Conservation (phyloP, 2,797 vertebrate genomes). For the Peromyscus melanophrys region DNA sequence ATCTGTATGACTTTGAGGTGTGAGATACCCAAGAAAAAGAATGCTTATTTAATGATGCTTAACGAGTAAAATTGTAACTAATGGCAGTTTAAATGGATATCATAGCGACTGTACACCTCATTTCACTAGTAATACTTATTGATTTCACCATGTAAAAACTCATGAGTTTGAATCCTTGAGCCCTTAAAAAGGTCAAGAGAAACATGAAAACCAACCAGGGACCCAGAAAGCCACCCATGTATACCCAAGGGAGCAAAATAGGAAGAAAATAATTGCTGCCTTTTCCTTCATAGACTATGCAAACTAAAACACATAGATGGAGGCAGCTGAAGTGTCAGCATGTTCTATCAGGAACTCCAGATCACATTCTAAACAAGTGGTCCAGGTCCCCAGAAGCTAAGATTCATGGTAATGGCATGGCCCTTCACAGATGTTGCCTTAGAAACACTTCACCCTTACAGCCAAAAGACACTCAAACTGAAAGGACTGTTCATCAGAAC, state of each 20-base stretch:
- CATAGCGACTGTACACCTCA: slow-evolving; percentile 20
- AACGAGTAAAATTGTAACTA: slow-evolving; percentile 75
- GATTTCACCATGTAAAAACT: slow-evolving; percentile 31
- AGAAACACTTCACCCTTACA: background rate
- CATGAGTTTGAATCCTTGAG: slow-evolving; percentile 72
- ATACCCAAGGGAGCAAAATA: background rate
- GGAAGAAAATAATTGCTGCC: background rate
- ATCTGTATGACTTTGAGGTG: slow-evolving; percentile 76
- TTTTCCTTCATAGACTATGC: background rate
- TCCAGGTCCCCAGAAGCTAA: background rate
- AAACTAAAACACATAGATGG: slow-evolving; percentile 35
- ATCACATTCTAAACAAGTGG: background rate
- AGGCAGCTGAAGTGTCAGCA: background rate
- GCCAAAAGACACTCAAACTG: background rate
- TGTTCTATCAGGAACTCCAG: background rate
- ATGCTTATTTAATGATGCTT: slow-evolving; percentile 80
- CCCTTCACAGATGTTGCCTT: background rate
- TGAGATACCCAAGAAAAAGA: slow-evolving; percentile 66
- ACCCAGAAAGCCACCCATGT: background rate
- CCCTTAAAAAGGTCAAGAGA: slow-evolving; percentile 76
- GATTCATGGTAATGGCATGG: background rate
- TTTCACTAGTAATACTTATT: slow-evolving; percentile 69
- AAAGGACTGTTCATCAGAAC: background rate
- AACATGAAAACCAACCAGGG: background rate
- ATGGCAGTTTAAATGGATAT: slow-evolving; percentile 80